Percentiles rank a stretch among this genome's conserved stretches.
Conservation (phyloP, 2,113 vertebrate genomes). For the Anas platyrhynchos region DNA sequence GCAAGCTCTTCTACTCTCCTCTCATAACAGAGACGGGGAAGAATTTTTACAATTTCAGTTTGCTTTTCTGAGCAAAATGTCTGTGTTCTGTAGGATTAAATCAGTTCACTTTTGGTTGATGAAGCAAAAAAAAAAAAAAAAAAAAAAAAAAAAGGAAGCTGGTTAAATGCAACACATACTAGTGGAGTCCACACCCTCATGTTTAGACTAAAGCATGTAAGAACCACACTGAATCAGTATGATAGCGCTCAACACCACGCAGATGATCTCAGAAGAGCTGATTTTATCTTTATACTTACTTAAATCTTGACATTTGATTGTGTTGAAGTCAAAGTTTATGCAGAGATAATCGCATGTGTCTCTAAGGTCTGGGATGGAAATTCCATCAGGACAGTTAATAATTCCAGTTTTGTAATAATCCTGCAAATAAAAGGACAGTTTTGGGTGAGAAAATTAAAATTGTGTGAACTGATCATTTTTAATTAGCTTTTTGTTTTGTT, state of each 20-base stretch:
- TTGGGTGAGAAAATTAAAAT: background rate
- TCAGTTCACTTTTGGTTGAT: background rate
- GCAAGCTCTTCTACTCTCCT: background rate
- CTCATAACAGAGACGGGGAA: background rate
- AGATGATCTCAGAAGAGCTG: background rate
- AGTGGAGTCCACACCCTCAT: background rate
- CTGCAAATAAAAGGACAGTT: slow-evolving; percentile 51
- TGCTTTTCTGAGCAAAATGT: background rate
- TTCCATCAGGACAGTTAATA: slow-evolving; percentile 85
- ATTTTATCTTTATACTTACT: slow-evolving; percentile 73
- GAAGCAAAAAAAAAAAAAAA: background rate
- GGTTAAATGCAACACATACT: background rate
- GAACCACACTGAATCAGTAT: background rate
- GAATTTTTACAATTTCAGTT: background rate
- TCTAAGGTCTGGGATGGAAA: slow-evolving; percentile 82
- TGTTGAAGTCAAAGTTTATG: slow-evolving; percentile 87
- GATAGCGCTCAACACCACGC: background rate
- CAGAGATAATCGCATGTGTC: slow-evolving; percentile 87
- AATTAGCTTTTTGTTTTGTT: background rate
- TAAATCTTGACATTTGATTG: slow-evolving; percentile 84
- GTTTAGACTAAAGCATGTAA: background rate
- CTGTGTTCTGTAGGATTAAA: background rate
- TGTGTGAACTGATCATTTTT: background rate
- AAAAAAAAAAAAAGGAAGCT: background rate
- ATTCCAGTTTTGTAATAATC: slow-evolving; percentile 85